Evolutionary conservation across 2,888 invertebrate species (phyloP).

Genomic region (Prenolepis imparis): DNA sequence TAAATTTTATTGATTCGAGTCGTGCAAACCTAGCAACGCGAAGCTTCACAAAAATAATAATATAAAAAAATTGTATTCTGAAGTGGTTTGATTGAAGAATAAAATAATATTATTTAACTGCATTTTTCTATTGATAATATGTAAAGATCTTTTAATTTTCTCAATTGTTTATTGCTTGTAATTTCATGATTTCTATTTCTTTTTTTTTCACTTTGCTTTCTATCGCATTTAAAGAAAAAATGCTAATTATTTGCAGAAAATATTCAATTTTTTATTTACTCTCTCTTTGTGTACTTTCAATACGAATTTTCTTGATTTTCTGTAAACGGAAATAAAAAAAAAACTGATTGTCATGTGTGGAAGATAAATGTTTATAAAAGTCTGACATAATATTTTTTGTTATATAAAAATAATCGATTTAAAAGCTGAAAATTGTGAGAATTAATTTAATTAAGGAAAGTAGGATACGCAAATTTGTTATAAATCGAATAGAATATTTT

Average conservation of each 20-base stretch:
- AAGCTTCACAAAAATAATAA: constrained; percentile 19
- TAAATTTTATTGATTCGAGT: constrained; percentile 23
- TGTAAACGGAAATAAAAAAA: not conserved
- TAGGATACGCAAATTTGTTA: not conserved
- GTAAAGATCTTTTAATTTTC: not conserved
- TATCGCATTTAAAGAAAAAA: not conserved
- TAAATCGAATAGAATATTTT: not conserved
- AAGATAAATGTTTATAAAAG: not conserved
- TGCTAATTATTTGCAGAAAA: not conserved
- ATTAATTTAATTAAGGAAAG: not conserved
- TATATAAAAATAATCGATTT: not conserved
- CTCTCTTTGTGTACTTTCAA: not conserved
- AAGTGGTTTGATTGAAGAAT: not conserved
- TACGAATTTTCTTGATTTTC: not conserved
- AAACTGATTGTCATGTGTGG: not conserved
- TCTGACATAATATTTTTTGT: not conserved
- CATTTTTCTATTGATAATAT: not conserved
- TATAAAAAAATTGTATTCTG: not conserved
- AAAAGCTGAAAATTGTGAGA: not conserved
- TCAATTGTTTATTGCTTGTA: not conserved
- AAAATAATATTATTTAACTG: not conserved
- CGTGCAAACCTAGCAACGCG: not conserved
- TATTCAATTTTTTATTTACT: not conserved
- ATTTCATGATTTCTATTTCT: not conserved
- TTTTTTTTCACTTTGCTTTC: not conserved